Conservation (phyloP, 2,888 invertebrate species). For the Phaedon cochleariae region DNA sequence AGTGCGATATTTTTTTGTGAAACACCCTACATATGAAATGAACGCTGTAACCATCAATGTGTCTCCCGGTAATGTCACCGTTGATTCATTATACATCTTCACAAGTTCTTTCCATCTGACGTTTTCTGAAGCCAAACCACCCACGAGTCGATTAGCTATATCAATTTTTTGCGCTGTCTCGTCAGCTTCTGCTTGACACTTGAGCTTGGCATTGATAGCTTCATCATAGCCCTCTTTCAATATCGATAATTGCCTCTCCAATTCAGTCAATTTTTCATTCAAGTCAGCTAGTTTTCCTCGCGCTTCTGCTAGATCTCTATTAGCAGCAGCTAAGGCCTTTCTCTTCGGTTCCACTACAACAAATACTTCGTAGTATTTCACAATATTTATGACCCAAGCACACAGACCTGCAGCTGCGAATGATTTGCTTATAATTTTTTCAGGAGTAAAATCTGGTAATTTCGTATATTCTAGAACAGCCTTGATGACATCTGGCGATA, state of each 20-base stretch:
- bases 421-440: slow-evolving; percentile 85
- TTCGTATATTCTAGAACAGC: slow-evolving; percentile 72
- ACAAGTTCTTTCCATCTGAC: slow-evolving; percentile 76
- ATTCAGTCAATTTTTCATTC: slow-evolving; percentile 75
- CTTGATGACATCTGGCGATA: slow-evolving; percentile 86
- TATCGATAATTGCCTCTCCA: slow-evolving; percentile 80
- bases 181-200: slow-evolving; percentile 93
- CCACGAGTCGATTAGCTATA: slow-evolving; percentile 90
- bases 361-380: slow-evolving; percentile 88
- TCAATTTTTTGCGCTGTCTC: slow-evolving; percentile 89
- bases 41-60: slow-evolving; percentile 89
- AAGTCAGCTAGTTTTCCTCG: slow-evolving; percentile 80
- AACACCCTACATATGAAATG: slow-evolving; percentile 94
- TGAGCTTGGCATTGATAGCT: slow-evolving; percentile 86
- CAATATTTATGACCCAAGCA: slow-evolving; percentile 94
- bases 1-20: slow-evolving; percentile 82
- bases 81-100: slow-evolving; percentile 72
- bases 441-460: slow-evolving; percentile 83
- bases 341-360: slow-evolving; percentile 93
- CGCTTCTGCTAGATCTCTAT: slow-evolving; percentile 83
- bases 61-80: slow-evolving; percentile 86
- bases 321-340: slow-evolving; percentile 84
- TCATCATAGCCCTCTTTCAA: slow-evolving; percentile 85
- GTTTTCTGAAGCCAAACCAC: slow-evolving; percentile 93
- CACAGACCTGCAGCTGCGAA: slow-evolving; percentile 92